Evolutionary conservation across 64 coral and sea anemone species (phyloP), one percentile per base, ranked within the genome.

Genomic region (Actinia equina): DNA sequence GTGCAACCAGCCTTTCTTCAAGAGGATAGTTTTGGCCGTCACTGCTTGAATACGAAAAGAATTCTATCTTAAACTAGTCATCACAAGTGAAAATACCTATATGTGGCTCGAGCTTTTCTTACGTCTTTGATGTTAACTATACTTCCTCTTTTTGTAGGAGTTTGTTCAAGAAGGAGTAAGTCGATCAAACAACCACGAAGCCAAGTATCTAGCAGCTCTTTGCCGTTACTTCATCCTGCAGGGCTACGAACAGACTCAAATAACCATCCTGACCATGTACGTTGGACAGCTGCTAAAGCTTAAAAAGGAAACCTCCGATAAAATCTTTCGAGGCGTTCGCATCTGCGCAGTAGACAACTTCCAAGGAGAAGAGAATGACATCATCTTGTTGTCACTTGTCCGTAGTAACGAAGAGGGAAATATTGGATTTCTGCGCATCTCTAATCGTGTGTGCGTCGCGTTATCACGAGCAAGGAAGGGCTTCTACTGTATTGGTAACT

Each of bases 231-330:
- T 98, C 1, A 90, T 98, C 43, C 69, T 92, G 22, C 96, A 98
- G 52, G 96, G 96, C 17, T 98, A 98, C 45, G 64, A 98, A 11
- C 79, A 93, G 5, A 63, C 78, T 1, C 51, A 89, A 44, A 94
- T 98, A n/a, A 98, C 96, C 20, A 90, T 98, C 12, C 90, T 98
- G 2, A 98, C 96, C 59, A 92, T 91, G 71, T 98, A 98, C 88
- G 92, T 93, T 3, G 96, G 96, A 27, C 96, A 98, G 25, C 77
- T 98, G 6, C 43, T 94, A 44, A 84, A 92, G 25, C 53, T 98
- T 14, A 98, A 95, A 43, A 77, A 84, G 0, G 60, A 84, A 44
- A 98, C 94, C 88, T 90, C 88, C 23, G 89, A 89, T 22, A 26
- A 74, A 30, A 92, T 95, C 56, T 95, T 89, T 46, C 44, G 25